Evolutionary conservation across 2,113 vertebrate species (phyloP), one percentile per base, ranked within the genome.

Genomic region (Talpa occidentalis): DNA sequence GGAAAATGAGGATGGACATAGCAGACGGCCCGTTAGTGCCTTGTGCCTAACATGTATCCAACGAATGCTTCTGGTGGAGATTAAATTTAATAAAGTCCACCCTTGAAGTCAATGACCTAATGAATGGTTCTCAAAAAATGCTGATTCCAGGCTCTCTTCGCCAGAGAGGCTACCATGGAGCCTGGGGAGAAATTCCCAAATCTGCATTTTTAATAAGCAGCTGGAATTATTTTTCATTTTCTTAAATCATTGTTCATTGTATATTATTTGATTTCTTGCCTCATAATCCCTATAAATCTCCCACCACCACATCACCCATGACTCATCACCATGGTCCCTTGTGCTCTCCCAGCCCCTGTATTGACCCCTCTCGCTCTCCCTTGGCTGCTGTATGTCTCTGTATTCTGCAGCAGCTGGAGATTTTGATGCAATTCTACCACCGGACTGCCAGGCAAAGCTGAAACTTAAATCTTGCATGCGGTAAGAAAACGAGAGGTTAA

Each of bases 1-100:
- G 14, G 59, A 59, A 89, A 67, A 91, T 89, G 87, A 47, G 10
- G 40, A 84, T 0, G 0, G 26, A 12, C 52, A 83, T 22, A 91
- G 88, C 1, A 81, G 66, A 60, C 21, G 62, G 26, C 5, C 19
- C 47, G 2, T 60, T 16, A 7, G 70, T 11, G 90, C 32, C 28
- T 44, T 42, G 17, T 21, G 54, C 26, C n/a, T 44, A 42, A 37
- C 26, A 73, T 21, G 6, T 28, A 49, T 52, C 26, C 32, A 88
- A 7, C 52, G 62, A 66, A 40, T 32, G 26, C 16, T 74, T 56
- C 22, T 87, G 15, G 42, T 32, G 24, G 42, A 19, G 17, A 62
- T 60, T 79, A 85, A 26, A 81, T 32, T 88, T 40, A 52, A n/a
- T 37, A 59, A 85, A 78, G 82, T 56, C 93, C 86, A 93, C 24